Base-by-base conservation (phyloP, 2,888 invertebrate species). In the Halictus ligatus region DNA sequence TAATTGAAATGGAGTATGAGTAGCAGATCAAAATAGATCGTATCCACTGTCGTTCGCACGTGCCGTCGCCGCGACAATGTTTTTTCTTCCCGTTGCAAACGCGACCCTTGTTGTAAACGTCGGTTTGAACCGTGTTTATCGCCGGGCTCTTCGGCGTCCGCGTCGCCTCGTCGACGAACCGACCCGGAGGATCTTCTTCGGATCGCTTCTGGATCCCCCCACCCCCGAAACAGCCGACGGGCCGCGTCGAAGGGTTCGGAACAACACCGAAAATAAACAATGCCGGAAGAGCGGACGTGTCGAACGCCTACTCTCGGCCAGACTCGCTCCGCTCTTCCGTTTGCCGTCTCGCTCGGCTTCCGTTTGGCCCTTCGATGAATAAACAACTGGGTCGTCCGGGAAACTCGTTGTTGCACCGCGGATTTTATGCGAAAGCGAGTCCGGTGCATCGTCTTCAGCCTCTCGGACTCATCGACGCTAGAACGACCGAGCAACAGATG, bases 1-100 rank as follows among this genome's bases (percentile, higher is more conserved):
- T n/a, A n/a, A n/a, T n/a, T n/a, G n/a, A n/a, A n/a, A n/a, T n/a
- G n/a, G n/a, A n/a, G n/a, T n/a, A n/a, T n/a, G n/a, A n/a, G n/a
- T n/a, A n/a, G 25, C 73, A 74, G 89, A 88, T 85, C 18, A 89
- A 89, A 89, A 89, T 89, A 89, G 89, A 88, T 85, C 54, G 35
- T 73, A 54, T n/a, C 71, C 54, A 10, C 35, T 21, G 67, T 69
- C 78, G 77, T 18, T 78, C 64, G 79, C 88, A 79, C 88, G 89
- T 82, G 80, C 73, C 46, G 71, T 35, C 5, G 6, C 60, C 18
- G 64, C 71, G 78, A 78, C 64, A 67, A 35, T 73, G 69, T 82
- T 89, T 83, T 78, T 75, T 75, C 71, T 29, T 29, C 48, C 58
- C 58, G 71, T 58, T 64, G 64, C 64, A 64, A 64, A 64, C 75